Base-by-base conservation (phyloP, 2,888 invertebrate genomes). In the Timema podura region DNA sequence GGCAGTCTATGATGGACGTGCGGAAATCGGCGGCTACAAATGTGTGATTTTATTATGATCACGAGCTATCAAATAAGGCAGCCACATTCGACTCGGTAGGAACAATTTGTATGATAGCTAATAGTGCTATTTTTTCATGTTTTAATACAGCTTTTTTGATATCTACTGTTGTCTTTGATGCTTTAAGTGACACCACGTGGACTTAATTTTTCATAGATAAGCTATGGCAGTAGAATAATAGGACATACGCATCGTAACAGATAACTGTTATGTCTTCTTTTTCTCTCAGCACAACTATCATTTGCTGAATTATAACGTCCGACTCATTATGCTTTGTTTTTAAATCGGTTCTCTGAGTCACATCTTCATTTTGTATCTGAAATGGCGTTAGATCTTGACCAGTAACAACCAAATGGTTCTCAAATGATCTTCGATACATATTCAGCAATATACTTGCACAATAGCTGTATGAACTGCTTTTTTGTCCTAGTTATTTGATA, bases 391-490 rank as follows among this genome's bases (percentile, higher is more conserved):
- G 57, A 57, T 57, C 57, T 5, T 16, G 57, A 16, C 9, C 57
- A 57, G n/a, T 57, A 57, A 8, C 13, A 57, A 6, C 57, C 15
- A 57, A 57, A 11, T 5, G 8, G 6, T 57, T n/a, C 13, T 30
- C 9, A 30, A n/a, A 13, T 30, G 30, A 57, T 30, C 9, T 9
- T 57, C 15, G 57, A 9, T 1, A 57, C 15, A 57, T 57, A 16
- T 57, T 57, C 8, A 57, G 57, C 15, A 57, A n/a, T n/a, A 5
- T 57, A 57, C 57, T 57, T 57, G 57, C 13, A 57, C 30, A 57
- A 16, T 0, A 57, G 15, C 30, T 57, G 5, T 16, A 57, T 57
- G n/a, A 57, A 9, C 1, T 57, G 57, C 13, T 30, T 8, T 8
- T 57, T 57, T 57, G 30, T n/a, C 30, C 15, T n/a, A 9, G 5